A percentile compares a stretch with the other conserved stretches of the same genome.
These are phyloP conservation scores for Hycleus phaleratus DNA, from an alignment of 1,140 invertebrate genomes.

Conservation along the genomic window DNA sequence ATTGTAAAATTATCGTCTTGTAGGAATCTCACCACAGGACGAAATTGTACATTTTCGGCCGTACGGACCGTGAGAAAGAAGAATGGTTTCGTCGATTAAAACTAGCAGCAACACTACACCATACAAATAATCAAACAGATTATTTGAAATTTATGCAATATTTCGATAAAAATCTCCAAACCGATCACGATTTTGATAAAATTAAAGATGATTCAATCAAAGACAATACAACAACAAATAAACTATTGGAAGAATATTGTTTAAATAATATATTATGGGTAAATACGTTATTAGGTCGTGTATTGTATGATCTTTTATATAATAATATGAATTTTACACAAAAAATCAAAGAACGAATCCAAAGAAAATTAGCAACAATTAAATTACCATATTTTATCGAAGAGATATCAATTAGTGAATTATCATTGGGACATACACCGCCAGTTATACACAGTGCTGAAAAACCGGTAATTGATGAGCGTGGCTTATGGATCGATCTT, in stretches of 20 bases:
- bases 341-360: constrained; percentile 65
- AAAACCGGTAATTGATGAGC: constrained; percentile 70
- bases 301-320: constrained; percentile 70
- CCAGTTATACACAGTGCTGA: constrained; percentile 69
- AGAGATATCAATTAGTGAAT: constrained; percentile 65
- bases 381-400: constrained; percentile 86
- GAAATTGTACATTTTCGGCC: constrained; percentile 64
- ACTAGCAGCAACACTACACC: constrained; percentile 5
- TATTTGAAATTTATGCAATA: constrained; percentile 28
- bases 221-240: neutral
- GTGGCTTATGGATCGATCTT: constrained; percentile 89
- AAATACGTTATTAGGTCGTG: constrained; percentile 66
- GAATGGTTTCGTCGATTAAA: constrained; percentile 60
- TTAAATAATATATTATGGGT: constrained; percentile 50
- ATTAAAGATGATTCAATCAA: neutral
- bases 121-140: constrained; percentile 13
- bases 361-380: constrained; percentile 79
- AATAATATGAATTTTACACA: constrained; percentile 51
- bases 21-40: constrained; percentile 11
- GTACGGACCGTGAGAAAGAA: constrained; percentile 81
- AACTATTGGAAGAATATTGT: neutral
- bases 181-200: neutral
- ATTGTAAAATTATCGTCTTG: constrained; percentile 17
- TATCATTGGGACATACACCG: constrained; percentile 66
- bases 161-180: constrained; percentile 16